Evolutionary conservation across 1,140 invertebrate genomes (phyloP).

Genomic region (Orchesella cincta): DNA sequence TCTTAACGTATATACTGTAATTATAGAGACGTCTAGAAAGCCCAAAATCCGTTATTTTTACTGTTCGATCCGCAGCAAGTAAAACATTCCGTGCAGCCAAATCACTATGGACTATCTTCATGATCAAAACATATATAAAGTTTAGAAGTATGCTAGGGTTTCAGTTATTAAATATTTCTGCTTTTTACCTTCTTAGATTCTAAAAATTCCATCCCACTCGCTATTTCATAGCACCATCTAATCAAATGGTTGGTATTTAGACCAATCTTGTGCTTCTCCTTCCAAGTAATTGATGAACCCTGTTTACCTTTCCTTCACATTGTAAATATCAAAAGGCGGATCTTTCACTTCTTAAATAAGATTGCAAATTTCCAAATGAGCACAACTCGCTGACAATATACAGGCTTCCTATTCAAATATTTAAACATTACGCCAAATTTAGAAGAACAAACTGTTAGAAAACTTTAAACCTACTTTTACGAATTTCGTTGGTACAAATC

Average conservation of each 20-base stretch:
- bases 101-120: slow-evolving; percentile 3
- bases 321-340: background rate
- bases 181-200: background rate
- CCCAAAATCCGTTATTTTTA: slow-evolving; percentile 18
- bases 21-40: background rate
- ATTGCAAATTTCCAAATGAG: background rate
- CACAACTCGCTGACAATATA: slow-evolving; percentile 1
- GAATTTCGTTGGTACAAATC: background rate
- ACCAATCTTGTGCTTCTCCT: too few species aligned
- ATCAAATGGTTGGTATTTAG: too few species aligned
- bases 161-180: background rate
- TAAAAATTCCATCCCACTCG: slow-evolving; percentile 13
- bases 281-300: too few species aligned
- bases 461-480: background rate
- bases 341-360: background rate
- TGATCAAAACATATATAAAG: background rate
- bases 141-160: background rate
- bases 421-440: too few species aligned
- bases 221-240: background rate
- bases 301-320: too few species aligned
- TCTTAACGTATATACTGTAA: background rate
- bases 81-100: slow-evolving; percentile 13
- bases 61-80: background rate
- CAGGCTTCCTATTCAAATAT: background rate
- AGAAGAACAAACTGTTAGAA: too few species aligned